Base-by-base conservation (phyloP, 2,888 invertebrate species). In the Rhogogaster chlorosoma region DNA sequence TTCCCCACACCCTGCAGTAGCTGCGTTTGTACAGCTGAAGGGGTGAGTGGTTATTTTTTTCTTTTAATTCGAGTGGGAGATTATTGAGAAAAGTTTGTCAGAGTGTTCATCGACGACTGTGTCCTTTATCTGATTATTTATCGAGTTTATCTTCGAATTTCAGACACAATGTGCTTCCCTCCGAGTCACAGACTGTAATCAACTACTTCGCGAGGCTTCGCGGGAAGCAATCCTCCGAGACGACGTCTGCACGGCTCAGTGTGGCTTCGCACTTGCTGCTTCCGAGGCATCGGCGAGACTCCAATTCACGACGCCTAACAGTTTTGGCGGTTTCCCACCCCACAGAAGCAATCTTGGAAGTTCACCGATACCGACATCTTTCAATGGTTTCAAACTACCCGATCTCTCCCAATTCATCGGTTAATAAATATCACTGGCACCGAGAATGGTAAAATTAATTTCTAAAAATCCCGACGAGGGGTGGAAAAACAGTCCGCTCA, bases 1-100 rank as follows among this genome's bases (percentile, higher is more conserved):
- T 97, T 98, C 94, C 98, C 98, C 0, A 96, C 97, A n/a, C 98
- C 98, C 2, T 98, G 98, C 92, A 98, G 98, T 0, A 97, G 97
- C 84, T 98, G 98, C 91, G 96, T 98, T 86, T 98, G 98, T 91
- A 97, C 97, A 10, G 94, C 95, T 26, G 97, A 98, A 94, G 98
- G 98, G 91, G 98, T 98, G 94, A 96, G 96, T 95, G 87, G 49
- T 15, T 53, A 7, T 53, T 32, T 53, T 42, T 45, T n/a, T n/a
- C n/a, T n/a, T n/a, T n/a, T n/a, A n/a, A n/a, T n/a, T n/a, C n/a
- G n/a, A n/a, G n/a, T n/a, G 61, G 22, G 9, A 32, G 2, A 67
- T 32, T 15, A 12, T 38, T 71, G n/a, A 71, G 18, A 29, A 64
- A 26, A 64, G 29, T 67, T 84, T 10, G 10, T 22, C 83, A 12